phyloP scores from a whole-genome alignment of 2,113 vertebrate genomes.

The Euleptes europaea region DNA sequence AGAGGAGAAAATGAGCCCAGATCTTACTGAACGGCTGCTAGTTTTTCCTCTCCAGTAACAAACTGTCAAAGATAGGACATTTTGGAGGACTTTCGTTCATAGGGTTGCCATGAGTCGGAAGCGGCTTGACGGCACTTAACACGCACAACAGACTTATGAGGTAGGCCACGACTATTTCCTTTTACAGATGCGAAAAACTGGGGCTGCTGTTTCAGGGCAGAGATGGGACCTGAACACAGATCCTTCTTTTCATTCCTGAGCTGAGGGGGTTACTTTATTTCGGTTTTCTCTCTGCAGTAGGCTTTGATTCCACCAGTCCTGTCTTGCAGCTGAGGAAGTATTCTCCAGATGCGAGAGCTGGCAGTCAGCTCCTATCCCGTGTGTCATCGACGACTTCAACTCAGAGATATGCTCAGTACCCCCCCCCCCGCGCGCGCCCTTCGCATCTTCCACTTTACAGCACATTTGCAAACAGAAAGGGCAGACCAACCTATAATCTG shows the following conservation, averaged over 20 bases:
- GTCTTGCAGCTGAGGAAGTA: constrained; percentile 49
- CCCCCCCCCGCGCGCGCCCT: too few species aligned
- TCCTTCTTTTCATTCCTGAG: too few species aligned
- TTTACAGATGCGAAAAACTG: background rate
- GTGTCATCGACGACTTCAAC: constrained; percentile 72
- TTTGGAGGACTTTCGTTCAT: too few species aligned
- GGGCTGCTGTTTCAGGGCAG: background rate
- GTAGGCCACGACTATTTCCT: background rate
- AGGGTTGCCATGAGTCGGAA: too few species aligned
- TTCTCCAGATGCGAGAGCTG: constrained; percentile 60
- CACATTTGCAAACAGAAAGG: background rate
- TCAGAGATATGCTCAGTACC: constrained; percentile 67
- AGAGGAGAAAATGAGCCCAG: too few species aligned
- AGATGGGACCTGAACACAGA: background rate
- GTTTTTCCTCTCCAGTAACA: too few species aligned
- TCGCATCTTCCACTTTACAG: constrained; percentile 55
- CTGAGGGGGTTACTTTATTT: background rate
- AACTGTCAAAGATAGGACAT: too few species aligned
- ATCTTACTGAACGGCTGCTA: too few species aligned
- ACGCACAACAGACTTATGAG: background rate
- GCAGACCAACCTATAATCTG: background rate
- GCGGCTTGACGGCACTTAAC: too few species aligned
- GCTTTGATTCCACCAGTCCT: constrained; percentile 25
- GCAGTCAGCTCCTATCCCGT: constrained; percentile 51
- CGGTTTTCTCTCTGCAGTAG: background rate